These are phyloP conservation scores for Piprites chloris DNA, from an alignment of 2,113 vertebrate genomes.

Conservation along the genomic window DNA sequence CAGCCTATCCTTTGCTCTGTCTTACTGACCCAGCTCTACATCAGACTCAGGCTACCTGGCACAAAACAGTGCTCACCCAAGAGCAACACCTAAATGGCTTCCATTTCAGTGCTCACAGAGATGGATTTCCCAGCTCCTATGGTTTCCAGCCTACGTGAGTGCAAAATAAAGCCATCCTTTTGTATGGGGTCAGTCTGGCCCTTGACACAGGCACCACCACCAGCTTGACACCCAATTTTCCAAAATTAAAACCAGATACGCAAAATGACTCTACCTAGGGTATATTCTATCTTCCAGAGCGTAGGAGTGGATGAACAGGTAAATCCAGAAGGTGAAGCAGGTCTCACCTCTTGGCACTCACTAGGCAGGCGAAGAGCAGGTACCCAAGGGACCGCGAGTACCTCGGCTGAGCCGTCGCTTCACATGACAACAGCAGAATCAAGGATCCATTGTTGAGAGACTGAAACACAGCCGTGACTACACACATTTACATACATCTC, in stretches of 20 bases:
- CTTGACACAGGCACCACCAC: fast-evolving
- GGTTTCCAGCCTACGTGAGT: fast-evolving
- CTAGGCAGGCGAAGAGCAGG: background rate
- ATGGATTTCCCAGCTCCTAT: background rate
- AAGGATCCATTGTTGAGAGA: background rate
- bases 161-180: background rate
- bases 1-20: background rate
- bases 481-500: background rate
- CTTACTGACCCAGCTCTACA: background rate
- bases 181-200: fast-evolving
- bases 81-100: background rate
- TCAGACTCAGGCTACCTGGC: background rate
- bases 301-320: background rate
- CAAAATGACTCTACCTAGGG: background rate
- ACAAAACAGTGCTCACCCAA: background rate
- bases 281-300: background rate
- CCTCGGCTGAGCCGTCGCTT: background rate
- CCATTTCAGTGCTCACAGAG: background rate
- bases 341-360: background rate
- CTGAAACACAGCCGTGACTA: slow-evolving; percentile 3
- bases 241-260: background rate
- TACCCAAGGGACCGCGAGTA: background rate
- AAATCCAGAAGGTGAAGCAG: background rate
- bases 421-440: background rate
- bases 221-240: fast-evolving